Conservation (phyloP, 1,140 invertebrate species). For the Mya arenaria region DNA sequence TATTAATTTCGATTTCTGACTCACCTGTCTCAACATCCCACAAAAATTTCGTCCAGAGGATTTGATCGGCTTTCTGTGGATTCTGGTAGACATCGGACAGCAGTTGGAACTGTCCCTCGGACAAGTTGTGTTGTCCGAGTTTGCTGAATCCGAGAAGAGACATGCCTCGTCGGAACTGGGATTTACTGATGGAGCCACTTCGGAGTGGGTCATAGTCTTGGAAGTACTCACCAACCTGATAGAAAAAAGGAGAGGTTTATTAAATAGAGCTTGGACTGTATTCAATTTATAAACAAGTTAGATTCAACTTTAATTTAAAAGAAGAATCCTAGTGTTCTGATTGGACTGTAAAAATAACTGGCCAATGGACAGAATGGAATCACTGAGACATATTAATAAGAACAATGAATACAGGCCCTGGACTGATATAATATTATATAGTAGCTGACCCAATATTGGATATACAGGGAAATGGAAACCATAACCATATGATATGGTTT, state of each 20-base stretch:
- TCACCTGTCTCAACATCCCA: slow-evolving; percentile 79
- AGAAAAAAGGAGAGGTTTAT: neutral
- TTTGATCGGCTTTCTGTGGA: slow-evolving; percentile 73
- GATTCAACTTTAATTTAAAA: slow-evolving; percentile 12
- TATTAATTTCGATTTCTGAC: slow-evolving; percentile 33
- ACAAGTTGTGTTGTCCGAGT: slow-evolving; percentile 77
- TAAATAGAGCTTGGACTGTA: too few species aligned
- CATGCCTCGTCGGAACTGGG: slow-evolving; percentile 78
- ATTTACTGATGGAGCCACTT: slow-evolving; percentile 76
- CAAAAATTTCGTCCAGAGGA: slow-evolving; percentile 77
- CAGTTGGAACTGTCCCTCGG: slow-evolving; percentile 73
- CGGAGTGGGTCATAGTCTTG: slow-evolving; percentile 79
- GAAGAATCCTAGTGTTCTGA: too few species aligned
- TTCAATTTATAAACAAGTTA: too few species aligned
- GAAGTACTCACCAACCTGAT: slow-evolving; percentile 76
- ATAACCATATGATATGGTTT: too few species aligned
- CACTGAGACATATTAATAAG: too few species aligned
- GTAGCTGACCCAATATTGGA: too few species aligned
- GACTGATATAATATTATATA: too few species aligned
- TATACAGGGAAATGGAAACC: too few species aligned
- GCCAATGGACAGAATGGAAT: too few species aligned
- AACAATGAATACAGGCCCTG: too few species aligned
- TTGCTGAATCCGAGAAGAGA: slow-evolving; percentile 77
- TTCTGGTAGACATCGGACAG: slow-evolving; percentile 75
- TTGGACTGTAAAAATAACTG: too few species aligned